These are phyloP conservation scores for Chorisops tibialis DNA, from an alignment of 2,888 invertebrate species.

Conservation along the genomic window DNA sequence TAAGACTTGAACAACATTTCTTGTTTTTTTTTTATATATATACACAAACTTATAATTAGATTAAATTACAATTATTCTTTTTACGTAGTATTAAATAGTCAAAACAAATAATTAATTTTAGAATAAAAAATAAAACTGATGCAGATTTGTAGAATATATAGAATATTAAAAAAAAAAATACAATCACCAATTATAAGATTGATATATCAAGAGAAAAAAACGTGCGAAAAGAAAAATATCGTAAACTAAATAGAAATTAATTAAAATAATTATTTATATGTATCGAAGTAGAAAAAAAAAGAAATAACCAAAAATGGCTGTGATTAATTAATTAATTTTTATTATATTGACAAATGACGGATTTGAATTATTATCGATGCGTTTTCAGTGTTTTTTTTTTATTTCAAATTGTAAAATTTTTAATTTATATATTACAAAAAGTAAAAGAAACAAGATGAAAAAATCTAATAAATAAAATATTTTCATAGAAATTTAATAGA, in stretches of 20 bases:
- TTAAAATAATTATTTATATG: slow-evolving; percentile 9
- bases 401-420: not conserved
- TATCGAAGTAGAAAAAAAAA: not conserved
- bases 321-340: slow-evolving; percentile 13
- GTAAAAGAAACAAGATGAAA: too few relatives aligned
- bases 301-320: slow-evolving; percentile 20
- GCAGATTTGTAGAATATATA: not conserved
- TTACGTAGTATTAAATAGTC: not conserved
- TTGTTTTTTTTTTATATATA: not conserved
- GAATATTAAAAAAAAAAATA: not conserved
- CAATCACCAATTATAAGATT: not conserved
- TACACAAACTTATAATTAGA: not conserved
- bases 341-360: slow-evolving; percentile 18
- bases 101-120: too few relatives aligned
- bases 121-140: not conserved
- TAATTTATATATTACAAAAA: slow-evolving; percentile 7
- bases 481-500: too few relatives aligned
- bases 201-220: not conserved
- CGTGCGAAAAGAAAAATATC: not conserved
- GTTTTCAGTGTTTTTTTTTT: too few relatives aligned
- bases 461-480: too few relatives aligned
- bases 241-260: not conserved
- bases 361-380: too few relatives aligned
- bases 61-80: not conserved
- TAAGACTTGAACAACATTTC: slow-evolving; percentile 8